Percentiles rank a stretch among this genome's conserved stretches.
phyloP scores from a whole-genome alignment of 2,888 invertebrate species.

The Trachelus troglodyta region DNA sequence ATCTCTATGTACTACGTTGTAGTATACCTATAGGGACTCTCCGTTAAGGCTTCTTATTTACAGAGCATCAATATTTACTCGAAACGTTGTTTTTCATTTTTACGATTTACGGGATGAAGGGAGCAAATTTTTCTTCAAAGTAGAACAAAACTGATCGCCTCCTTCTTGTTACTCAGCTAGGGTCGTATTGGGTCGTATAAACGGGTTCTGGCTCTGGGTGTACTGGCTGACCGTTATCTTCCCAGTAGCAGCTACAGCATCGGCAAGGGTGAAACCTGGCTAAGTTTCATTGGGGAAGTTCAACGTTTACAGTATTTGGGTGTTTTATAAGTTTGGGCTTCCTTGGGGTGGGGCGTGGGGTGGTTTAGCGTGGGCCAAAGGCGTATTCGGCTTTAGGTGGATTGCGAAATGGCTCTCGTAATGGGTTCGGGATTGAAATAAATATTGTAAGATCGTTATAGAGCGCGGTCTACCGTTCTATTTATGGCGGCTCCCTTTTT shows the following conservation, averaged over 20 bases:
- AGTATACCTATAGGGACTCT: neutral
- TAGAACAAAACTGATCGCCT: neutral
- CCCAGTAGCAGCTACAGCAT: neutral
- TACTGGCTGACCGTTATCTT: neutral
- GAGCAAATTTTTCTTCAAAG: neutral
- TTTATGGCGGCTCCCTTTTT: slow-evolving; percentile 11
- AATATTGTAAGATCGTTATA: slow-evolving; percentile 42
- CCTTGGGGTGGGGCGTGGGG: neutral
- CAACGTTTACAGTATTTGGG: slow-evolving; percentile 21
- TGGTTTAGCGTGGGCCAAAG: slow-evolving; percentile 15
- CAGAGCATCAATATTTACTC: neutral
- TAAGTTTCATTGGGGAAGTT: slow-evolving; percentile 23
- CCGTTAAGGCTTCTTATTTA: neutral
- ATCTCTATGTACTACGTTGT: neutral
- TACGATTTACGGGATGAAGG: neutral
- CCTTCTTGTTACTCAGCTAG: neutral
- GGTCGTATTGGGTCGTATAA: neutral
- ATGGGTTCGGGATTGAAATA: slow-evolving; percentile 44
- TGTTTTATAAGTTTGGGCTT: slow-evolving; percentile 16
- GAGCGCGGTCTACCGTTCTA: slow-evolving; percentile 26
- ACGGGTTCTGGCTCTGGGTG: neutral
- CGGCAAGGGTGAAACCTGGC: neutral
- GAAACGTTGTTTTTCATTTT: neutral
- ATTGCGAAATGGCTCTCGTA: slow-evolving; percentile 41
- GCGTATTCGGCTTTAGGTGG: slow-evolving; percentile 29